phyloP scores from a whole-genome alignment of 2,797 vertebrate genomes.

The Stomatorhinus walkeri region DNA sequence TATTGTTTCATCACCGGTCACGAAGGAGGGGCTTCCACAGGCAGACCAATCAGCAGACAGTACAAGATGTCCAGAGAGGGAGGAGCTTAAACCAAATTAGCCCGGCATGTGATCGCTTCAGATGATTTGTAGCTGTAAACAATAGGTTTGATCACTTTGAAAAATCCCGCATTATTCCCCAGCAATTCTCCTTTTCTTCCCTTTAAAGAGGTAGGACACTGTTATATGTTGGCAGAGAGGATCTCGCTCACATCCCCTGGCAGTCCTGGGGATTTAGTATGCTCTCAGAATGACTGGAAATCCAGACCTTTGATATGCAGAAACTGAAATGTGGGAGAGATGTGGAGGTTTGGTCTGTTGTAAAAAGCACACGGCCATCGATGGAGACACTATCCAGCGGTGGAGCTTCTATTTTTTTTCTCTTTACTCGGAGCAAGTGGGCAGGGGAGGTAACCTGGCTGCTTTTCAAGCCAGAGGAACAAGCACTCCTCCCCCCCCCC shows the following conservation, averaged over 20 bases:
- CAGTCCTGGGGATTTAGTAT: constrained; percentile 21
- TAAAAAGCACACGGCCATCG: not conserved
- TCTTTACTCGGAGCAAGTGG: not conserved
- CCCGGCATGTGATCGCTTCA: constrained; percentile 1
- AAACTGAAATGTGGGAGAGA: constrained; percentile 16
- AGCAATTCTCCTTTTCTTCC: not conserved
- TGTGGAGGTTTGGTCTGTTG: not conserved
- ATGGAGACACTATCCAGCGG: not conserved
- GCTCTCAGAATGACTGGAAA: not conserved
- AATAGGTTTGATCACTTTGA: constrained; percentile 12
- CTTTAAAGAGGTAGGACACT: constrained; percentile 43
- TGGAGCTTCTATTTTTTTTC: not conserved
- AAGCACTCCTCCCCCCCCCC: not conserved
- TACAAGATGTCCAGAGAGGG: not conserved
- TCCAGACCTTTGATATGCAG: constrained; percentile 18
- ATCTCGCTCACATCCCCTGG: constrained; percentile 36
- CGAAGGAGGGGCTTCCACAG: constrained; percentile 5
- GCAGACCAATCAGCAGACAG: not conserved
- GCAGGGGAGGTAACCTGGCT: not conserved
- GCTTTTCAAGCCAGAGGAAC: not conserved
- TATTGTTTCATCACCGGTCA: constrained; percentile 14
- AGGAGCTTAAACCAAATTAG: constrained; percentile 3
- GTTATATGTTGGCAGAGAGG: constrained; percentile 45
- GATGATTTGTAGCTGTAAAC: constrained; percentile 19
- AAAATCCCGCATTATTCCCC: constrained; percentile 2